phyloP scores from a whole-genome alignment of 2,797 vertebrate genomes.

The Choloepus didactylus region DNA sequence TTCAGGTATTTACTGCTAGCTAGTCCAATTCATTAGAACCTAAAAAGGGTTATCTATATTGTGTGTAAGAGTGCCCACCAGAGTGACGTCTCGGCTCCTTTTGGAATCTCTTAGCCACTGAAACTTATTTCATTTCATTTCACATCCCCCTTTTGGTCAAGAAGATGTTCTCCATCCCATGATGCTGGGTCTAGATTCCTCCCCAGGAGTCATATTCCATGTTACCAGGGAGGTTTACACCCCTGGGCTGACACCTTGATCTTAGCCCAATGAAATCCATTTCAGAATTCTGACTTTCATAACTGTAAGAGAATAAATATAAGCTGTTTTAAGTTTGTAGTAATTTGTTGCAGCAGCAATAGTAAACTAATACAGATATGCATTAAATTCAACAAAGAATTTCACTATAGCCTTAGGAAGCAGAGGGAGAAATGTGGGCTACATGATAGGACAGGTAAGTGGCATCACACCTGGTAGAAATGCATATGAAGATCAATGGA shows the following conservation, averaged over 20 bases:
- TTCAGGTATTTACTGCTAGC: too few relatives aligned
- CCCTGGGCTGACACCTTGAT: neutral
- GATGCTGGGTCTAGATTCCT: too few relatives aligned
- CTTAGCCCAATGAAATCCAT: neutral
- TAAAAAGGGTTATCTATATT: too few relatives aligned
- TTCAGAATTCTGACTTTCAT: constrained; percentile 18
- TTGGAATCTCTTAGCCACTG: too few relatives aligned
- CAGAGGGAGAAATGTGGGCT: neutral
- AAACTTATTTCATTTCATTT: too few relatives aligned
- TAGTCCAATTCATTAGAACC: too few relatives aligned
- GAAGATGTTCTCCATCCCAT: too few relatives aligned
- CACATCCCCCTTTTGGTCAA: too few relatives aligned
- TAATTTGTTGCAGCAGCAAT: neutral
- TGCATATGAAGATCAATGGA: neutral
- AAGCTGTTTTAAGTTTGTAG: neutral
- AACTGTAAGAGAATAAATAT: neutral
- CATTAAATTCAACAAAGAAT: constrained; percentile 23
- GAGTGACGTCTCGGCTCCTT: too few relatives aligned
- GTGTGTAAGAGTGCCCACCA: too few relatives aligned
- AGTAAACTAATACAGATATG: constrained; percentile 5
- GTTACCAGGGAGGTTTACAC: too few relatives aligned
- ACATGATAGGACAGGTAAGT: neutral
- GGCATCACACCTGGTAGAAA: neutral
- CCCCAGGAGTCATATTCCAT: too few relatives aligned
- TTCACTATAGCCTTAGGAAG: constrained; percentile 15